Conservation (phyloP, 2,113 vertebrate genomes). For the Mesitornis unicolor region DNA sequence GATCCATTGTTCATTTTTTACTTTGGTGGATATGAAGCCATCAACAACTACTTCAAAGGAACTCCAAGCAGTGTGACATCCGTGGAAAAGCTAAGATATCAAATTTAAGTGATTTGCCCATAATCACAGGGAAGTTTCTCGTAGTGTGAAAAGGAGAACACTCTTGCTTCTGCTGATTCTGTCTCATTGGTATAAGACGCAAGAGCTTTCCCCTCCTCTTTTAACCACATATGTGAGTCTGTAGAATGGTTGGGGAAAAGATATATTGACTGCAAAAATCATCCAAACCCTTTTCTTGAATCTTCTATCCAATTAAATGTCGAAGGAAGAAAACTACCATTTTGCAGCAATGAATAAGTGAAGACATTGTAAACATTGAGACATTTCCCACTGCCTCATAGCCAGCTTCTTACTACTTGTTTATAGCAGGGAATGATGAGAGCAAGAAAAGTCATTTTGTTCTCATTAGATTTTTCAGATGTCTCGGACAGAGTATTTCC, state of each 20-base stretch:
- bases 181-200: neutral
- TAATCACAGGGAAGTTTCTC: neutral
- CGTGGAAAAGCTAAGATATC: neutral
- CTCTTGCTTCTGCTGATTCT: neutral
- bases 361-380: neutral
- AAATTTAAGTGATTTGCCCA: neutral
- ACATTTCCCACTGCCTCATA: neutral
- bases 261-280: neutral
- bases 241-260: neutral
- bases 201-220: neutral
- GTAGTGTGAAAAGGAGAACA: neutral
- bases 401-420: neutral
- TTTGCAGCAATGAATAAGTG: neutral
- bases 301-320: neutral
- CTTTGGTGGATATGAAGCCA: neutral
- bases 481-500: neutral
- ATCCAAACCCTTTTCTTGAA: neutral
- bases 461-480: neutral
- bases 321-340: neutral
- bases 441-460: neutral
- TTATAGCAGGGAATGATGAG: neutral
- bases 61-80: neutral
- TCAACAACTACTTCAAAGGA: neutral
- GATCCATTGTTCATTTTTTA: neutral
- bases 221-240: neutral